Base-by-base conservation (phyloP, 2,888 invertebrate genomes). In the Brenthis daphne region DNA sequence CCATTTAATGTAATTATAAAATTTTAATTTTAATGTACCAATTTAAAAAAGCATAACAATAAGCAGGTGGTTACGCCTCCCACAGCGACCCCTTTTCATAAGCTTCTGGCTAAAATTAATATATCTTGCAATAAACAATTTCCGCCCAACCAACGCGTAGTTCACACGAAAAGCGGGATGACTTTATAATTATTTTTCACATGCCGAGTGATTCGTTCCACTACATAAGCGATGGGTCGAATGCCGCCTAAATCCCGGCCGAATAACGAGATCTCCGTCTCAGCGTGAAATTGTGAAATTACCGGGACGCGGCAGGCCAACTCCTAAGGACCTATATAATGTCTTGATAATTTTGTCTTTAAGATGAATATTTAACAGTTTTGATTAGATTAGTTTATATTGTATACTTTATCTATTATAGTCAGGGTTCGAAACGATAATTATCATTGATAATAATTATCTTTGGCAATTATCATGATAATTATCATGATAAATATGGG, bases 221-320 rank as follows among this genome's bases (percentile, higher is more conserved):
- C 84, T 73, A 85, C 87, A 87, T 91, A 90, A 90, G 85, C 83
- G 82, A 82, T 85, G 83, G 81, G 83, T 85, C 82, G 82, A 85
- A 79, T 80, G 77, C 79, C 83, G 82, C 79, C 82, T 76, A 81
- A 85, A 87, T 85, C 88, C 86, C 85, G 82, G 82, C 74, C 80
- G 79, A 82, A 82, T 87, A 87, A 89, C 89, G 85, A 90, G 89
- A 88, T 88, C 83, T 87, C 85, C 87, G 84, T 74, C 84, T 85
- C 82, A 82, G 86, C 92, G 90, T 92, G 92, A 92, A 92, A 92
- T 92, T 90, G 89, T 87, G 81, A 88, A 89, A 89, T 90, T 86
- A 87, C 88, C 82, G 82, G 82, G 85, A 82, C 76, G 81, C 76
- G 81, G 76, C 73, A 77, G 70, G 70, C 70, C 78, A 82, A 82